Evolutionary conservation across 2,888 invertebrate genomes (phyloP).

Genomic region (Empis stercorea): DNA sequence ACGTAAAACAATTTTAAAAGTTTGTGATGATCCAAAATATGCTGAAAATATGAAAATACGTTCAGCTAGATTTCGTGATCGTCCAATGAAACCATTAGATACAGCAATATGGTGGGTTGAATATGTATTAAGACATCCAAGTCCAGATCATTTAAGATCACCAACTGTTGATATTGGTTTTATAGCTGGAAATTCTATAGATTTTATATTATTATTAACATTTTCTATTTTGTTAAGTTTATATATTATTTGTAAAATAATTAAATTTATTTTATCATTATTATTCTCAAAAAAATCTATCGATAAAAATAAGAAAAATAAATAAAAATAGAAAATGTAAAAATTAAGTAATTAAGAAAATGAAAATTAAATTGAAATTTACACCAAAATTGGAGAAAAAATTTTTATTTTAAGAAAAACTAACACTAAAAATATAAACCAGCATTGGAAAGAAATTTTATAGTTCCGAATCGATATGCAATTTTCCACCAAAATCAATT

Average conservation of each 20-base stretch:
- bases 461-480: no score
- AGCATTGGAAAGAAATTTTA: no score
- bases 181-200: constrained; percentile 35
- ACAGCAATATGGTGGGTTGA: constrained; percentile 50
- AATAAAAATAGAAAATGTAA: no score
- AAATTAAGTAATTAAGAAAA: no score
- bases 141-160: constrained; percentile 38
- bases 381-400: no score
- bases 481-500: no score
- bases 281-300: no score
- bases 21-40: background rate
- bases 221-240: background rate
- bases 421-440: no score
- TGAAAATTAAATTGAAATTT: no score
- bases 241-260: background rate
- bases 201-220: constrained; percentile 22
- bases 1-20: constrained; percentile 8
- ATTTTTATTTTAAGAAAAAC: no score
- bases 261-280: background rate
- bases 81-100: constrained; percentile 41
- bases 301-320: no score
- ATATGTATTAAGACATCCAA: constrained; percentile 41
- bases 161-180: constrained; percentile 35
- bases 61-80: constrained; percentile 37
- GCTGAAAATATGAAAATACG: constrained; percentile 24